These are phyloP conservation scores for Centropristis striata DNA, from an alignment of 2,113 vertebrate genomes.

Conservation along the genomic window DNA sequence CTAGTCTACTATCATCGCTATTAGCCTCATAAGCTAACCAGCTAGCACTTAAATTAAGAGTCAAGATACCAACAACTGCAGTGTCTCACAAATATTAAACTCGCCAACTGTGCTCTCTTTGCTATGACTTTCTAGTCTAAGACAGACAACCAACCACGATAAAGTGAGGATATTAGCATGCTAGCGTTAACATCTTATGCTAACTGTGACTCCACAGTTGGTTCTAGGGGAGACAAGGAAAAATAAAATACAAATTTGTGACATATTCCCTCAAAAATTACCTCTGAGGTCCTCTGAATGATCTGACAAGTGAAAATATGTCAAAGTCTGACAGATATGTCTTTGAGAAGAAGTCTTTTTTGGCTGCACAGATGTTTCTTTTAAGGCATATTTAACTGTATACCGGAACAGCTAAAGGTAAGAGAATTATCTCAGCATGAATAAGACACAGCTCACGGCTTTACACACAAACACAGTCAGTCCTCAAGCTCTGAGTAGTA, in stretches of 20 bases:
- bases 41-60: not conserved
- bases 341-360: not conserved
- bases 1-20: no score
- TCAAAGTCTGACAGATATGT: not conserved
- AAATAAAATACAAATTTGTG: not conserved
- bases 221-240: not conserved
- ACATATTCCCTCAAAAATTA: not conserved
- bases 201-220: not conserved
- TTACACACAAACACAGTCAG: constrained; percentile 10
- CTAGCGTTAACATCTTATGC: not conserved
- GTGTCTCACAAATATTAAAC: not conserved
- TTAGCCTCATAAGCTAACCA: not conserved
- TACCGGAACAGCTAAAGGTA: not conserved
- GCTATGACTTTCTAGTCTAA: not conserved
- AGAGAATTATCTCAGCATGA: not conserved
- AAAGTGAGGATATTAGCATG: not conserved
- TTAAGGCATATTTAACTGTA: not conserved
- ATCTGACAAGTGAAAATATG: not conserved
- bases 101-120: not conserved
- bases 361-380: not conserved
- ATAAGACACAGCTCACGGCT: not conserved
- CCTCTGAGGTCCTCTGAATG: not conserved
- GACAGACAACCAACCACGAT: not conserved
- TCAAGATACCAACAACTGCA: not conserved
- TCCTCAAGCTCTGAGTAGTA: constrained; percentile 52